Conservation (phyloP, 2,797 vertebrate genomes). For the Bradypus variegatus region DNA sequence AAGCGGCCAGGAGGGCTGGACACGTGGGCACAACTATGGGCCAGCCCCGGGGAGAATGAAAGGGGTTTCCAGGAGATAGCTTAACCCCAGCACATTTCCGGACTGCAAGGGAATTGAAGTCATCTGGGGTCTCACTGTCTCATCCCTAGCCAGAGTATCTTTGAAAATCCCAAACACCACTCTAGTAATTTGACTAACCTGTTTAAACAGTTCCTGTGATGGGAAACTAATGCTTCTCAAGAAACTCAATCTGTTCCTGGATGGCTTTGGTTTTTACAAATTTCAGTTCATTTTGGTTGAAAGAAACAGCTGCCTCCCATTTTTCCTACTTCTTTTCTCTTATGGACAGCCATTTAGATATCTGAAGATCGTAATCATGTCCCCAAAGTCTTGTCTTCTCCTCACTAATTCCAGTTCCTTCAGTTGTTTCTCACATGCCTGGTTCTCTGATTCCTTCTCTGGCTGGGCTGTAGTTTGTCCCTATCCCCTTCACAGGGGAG, state of each 20-base stretch:
- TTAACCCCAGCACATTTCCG: neutral
- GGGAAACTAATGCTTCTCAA: neutral
- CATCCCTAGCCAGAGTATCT: neutral
- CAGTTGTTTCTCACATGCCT: neutral
- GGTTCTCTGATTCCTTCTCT: neutral
- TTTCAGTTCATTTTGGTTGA: neutral
- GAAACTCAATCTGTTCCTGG: neutral
- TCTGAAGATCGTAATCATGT: neutral
- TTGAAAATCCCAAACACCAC: neutral
- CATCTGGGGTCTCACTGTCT: neutral
- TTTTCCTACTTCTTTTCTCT: neutral
- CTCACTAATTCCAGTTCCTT: neutral
- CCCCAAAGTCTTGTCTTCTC: neutral
- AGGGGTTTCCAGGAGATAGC: neutral
- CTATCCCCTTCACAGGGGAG: neutral
- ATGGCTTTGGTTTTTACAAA: neutral
- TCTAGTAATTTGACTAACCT: neutral
- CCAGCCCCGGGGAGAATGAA: neutral
- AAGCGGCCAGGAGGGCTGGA: neutral
- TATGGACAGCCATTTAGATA: neutral
- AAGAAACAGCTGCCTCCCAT: neutral
- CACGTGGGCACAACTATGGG: neutral
- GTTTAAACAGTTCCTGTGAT: neutral
- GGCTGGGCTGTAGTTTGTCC: neutral
- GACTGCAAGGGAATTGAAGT: neutral